Evolutionary conservation across 2,888 invertebrate genomes (phyloP), one percentile per base, ranked within the genome.

Genomic region (Mythimna loreyi): DNA sequence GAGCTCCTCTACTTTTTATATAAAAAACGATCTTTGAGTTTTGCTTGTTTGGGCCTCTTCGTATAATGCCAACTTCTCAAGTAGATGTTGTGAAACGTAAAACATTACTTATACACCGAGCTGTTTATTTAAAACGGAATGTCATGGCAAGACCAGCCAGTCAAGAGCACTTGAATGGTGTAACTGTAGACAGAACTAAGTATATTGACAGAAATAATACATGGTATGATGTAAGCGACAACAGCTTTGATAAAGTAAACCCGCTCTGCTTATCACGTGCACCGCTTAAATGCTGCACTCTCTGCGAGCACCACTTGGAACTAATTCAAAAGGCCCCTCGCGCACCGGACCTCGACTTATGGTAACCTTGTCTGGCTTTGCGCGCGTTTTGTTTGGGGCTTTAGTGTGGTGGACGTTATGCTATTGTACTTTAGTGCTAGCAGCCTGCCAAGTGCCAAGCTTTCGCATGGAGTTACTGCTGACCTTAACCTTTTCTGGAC

Each of bases 301-400:
- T 9, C 16, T 58, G 75, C 57, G 65, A 77, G 72, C 76, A 76
- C 64, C 81, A 78, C 73, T 88, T 88, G 87, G 85, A 89, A 85
- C 84, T 73, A 75, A 81, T 83, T 87, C 86, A 87, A 88, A 88
- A 85, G 82, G 80, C 80, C 76, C 66, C 59, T 53, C 67, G 63
- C 72, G 55, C 60, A 50, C 70, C 65, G 67, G 75, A 77, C 72
- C 74, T 57, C 50, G 56, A 60, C 60, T 72, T 70, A 59, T 65
- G 61, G 33, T 67, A 73, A 58, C 73, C 67, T 78, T 76, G 80
- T 65, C 61, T 60, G 56, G 66, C 67, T 72, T 72, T 69, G 68
- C 67, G 30, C 33, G 28, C 33, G 50, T 71, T 62, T 72, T 67
- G 59, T 64, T 83, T 68, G 57, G 58, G 7, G 53, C 53, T 28